A percentile compares a stretch with the other conserved stretches of the same genome.
Evolutionary conservation across 2,113 vertebrate genomes (phyloP).

Genomic region (Bubo bubo): DNA sequence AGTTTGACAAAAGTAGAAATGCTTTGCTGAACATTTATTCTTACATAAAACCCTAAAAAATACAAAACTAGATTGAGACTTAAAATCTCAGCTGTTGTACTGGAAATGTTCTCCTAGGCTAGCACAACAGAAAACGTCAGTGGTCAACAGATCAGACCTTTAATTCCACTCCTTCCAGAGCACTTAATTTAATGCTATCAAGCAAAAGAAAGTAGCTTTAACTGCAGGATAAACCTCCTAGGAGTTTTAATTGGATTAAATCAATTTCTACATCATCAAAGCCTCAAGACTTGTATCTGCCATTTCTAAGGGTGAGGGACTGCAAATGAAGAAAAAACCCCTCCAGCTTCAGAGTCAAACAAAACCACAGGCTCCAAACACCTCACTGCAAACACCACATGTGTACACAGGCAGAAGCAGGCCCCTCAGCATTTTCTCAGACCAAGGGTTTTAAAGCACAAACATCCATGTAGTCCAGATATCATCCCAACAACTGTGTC

Average conservation of each 20-base stretch:
- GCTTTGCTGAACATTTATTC: neutral
- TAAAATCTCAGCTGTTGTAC: neutral
- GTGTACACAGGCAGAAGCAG: neutral
- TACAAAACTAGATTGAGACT: neutral
- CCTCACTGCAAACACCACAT: neutral
- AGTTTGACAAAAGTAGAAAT: neutral
- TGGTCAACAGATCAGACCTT: neutral
- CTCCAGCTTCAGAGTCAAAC: neutral
- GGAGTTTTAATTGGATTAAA: neutral
- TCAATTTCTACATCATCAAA: neutral
- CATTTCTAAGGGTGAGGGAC: neutral
- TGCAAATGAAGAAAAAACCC: neutral
- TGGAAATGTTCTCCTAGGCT: neutral
- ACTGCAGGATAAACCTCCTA: neutral
- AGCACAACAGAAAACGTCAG: neutral
- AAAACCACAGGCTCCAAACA: neutral
- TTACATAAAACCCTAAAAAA: neutral
- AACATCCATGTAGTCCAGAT: neutral
- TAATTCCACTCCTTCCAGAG: neutral
- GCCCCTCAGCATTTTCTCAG: neutral
- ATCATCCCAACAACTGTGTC: rapidly evolving
- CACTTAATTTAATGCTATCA: neutral
- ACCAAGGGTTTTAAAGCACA: neutral
- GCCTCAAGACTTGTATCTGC: neutral
- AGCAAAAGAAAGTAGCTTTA: neutral